Evolutionary conservation across 2,888 invertebrate genomes (phyloP), one percentile per base, ranked within the genome.

Genomic region (Conistra vaccinii): DNA sequence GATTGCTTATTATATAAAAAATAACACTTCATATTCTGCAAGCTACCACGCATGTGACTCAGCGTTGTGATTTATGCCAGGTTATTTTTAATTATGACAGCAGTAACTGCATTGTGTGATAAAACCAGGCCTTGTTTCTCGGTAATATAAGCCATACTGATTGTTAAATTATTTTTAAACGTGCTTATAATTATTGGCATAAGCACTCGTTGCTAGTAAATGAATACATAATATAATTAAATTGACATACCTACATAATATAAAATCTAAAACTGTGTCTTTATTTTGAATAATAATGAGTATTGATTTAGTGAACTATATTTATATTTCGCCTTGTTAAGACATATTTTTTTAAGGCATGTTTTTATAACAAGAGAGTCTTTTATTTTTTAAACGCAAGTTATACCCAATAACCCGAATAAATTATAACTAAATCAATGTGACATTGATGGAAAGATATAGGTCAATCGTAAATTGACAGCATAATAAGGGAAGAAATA

Each of bases 1-100:
- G 3, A 26, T 7, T 48, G n/a, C 20, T 26, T 32, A 45, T 39
- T 71, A 62, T 84, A 72, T 69, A 58, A 82, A 69, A 82, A 69
- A 12, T 45, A 60, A 53, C 55, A 51, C 7, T 61, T 57, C 2
- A 39, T 63, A 53, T 45, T 39, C 26, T n/a, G 17, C 12, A 61
- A 69, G 61, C 57, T 65, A 58, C 73, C 60, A 65, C 62, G 60
- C 65, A 58, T 32, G 58, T 86, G 85, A 85, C 74, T 79, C 80
- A 86, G 20, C 9, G 29, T 3, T 55, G 67, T 66, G 83, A 82
- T 80, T 78, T 76, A 85, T 85, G 78, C 29, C 10, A 10, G 48
- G 80, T 80, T 85, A 86, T 85, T 84, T 84, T 76, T 85, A 85
- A 82, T 85, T 76, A 78, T 80, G 85, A 83, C 85, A 85, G 72